A percentile compares a stretch with the other conserved stretches of the same genome.
These are phyloP conservation scores for Silurus glanis DNA, from an alignment of 2,113 vertebrate genomes.

Conservation along the genomic window DNA sequence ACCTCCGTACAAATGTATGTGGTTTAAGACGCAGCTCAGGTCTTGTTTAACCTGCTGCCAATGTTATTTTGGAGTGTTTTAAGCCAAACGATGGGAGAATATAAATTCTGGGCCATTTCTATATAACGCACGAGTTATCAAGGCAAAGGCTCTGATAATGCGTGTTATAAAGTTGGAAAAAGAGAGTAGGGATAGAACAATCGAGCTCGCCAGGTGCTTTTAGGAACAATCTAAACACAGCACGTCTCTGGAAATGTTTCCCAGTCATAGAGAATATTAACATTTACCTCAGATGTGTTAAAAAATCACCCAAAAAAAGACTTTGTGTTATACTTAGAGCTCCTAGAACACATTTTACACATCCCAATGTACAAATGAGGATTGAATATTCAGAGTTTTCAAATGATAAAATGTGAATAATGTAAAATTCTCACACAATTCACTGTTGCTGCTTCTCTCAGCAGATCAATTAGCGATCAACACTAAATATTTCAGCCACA, in stretches of 20 bases:
- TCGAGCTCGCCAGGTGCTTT: neutral
- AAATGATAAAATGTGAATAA: neutral
- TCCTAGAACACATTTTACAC: neutral
- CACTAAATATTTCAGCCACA: neutral
- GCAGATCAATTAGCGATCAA: neutral
- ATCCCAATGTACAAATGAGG: neutral
- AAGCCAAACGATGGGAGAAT: neutral
- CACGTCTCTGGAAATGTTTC: neutral
- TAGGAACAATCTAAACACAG: neutral
- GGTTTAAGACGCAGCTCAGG: neutral
- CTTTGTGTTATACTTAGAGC: neutral
- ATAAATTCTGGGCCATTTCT: neutral
- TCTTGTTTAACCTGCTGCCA: neutral
- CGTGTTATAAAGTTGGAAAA: neutral
- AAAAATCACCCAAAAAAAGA: neutral
- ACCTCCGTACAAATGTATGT: neutral
- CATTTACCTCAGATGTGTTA: neutral
- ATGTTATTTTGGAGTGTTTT: neutral
- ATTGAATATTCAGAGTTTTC: neutral
- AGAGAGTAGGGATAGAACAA: neutral
- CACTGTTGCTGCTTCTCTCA: neutral
- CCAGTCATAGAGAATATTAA: neutral
- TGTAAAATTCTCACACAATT: neutral
- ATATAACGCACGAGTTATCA: neutral
- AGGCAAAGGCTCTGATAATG: neutral